Evolutionary conservation across 2,797 vertebrate genomes (phyloP), one percentile per base, ranked within the genome.

Genomic region (Orientallactaga sibirica): DNA sequence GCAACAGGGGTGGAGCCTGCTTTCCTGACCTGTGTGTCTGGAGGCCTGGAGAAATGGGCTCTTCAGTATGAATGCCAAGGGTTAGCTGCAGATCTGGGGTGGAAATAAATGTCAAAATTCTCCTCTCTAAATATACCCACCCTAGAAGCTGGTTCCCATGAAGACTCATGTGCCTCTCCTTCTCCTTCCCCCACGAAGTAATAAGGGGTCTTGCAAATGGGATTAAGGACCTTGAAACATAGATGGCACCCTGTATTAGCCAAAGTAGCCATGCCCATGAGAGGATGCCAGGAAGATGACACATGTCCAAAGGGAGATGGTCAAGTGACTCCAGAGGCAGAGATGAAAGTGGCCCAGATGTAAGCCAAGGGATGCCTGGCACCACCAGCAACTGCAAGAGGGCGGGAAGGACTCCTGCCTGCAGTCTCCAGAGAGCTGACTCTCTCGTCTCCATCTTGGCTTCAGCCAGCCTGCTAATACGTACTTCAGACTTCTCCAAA

Each of bases 1-100:
- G 18, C 0, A 1, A 29, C 62, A 29, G 27, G 18, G 37, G 66
- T 19, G 24, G 43, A 2, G 20, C 29, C 25, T 20, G 16, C 48
- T 20, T 15, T 16, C 33, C 48, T 9, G 86, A 37, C 20, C 12
- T 1, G 0, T 1, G 0, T 11, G 22, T 9, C 4, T 2, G 24
- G 19, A 20, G 33, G 48, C 5, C 20, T 78, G 9, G 14, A 33
- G 58, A 25, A 52, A 41, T 8, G 9, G 58, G 55, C 27, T 29
- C 10, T 29, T 82, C 58, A 33, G 3, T 6, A 4, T 7, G 19
- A 73, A 95, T 62, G 22, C 20, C 55, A 25, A 43, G 7, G 22
- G 24, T 5, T 22, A 37, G n/a, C 12, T n/a, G 18, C 7, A 24
- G 68, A 9, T 67, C 52, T 11, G 84, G 55, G 27, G n/a, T 7